These are phyloP conservation scores for fruit fly (Drosophila melanogaster) DNA, from an alignment of 1,140 invertebrate species.

Conservation along the genomic window Release_6_plus_ISO1_MT NC_004354.4:9745501-9746000, in stretches of 20 bases:
- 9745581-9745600: slow-evolving; percentile 39
- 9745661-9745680: slow-evolving; percentile 5
- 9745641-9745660: slow-evolving; percentile 14
- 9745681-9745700: slow-evolving; percentile 9
- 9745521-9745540: slow-evolving; percentile 41
- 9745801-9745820: slow-evolving; percentile 9
- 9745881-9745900: slow-evolving; percentile 33
- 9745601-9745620: slow-evolving; percentile 27
- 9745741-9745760: too few species aligned
- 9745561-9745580: slow-evolving; percentile 5
- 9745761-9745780: not conserved
- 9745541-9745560: slow-evolving; percentile 46
- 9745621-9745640: slow-evolving; percentile 1
- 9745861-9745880: not conserved
- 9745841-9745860: slow-evolving; percentile 62
- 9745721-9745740: not conserved
- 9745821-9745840: slow-evolving; percentile 5
- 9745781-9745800: not conserved
- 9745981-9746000: slow-evolving; percentile 18
- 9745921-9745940: slow-evolving; percentile 48
- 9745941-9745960: slow-evolving; percentile 32
- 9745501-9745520: slow-evolving; percentile 49
- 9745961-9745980: slow-evolving; percentile 39
- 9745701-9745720: not conserved
- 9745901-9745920: slow-evolving; percentile 49